Evolutionary conservation across 2,888 invertebrate species (phyloP).

Genomic region (Tachina grossa): DNA sequence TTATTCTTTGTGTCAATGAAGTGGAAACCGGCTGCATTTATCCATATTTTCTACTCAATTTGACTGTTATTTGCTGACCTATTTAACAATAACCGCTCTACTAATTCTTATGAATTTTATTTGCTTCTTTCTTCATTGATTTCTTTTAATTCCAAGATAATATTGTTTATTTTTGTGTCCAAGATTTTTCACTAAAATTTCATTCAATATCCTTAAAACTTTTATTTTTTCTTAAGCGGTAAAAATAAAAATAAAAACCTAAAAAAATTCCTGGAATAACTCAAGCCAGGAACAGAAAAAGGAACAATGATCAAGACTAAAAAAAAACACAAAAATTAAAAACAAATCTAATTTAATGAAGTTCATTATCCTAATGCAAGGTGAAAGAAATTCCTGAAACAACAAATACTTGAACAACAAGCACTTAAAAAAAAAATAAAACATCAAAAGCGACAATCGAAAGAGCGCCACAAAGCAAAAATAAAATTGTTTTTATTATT

Average conservation of each 20-base stretch:
- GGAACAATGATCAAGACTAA: slow-evolving; percentile 20
- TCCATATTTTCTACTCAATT: too few relatives aligned
- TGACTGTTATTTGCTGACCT: too few relatives aligned
- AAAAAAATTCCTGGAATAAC: slow-evolving; percentile 41
- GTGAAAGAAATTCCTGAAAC: slow-evolving; percentile 61
- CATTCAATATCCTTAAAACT: slow-evolving; percentile 14
- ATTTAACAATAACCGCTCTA: too few relatives aligned
- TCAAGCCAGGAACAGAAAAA: slow-evolving; percentile 13
- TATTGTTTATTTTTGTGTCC: neutral
- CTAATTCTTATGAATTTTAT: too few relatives aligned
- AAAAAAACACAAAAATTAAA: neutral
- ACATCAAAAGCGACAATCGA: slow-evolving; percentile 13
- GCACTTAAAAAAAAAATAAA: neutral
- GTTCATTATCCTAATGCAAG: slow-evolving; percentile 58
- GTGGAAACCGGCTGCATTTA: too few relatives aligned
- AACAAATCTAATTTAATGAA: slow-evolving; percentile 41
- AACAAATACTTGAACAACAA: neutral
- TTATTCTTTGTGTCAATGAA: too few relatives aligned
- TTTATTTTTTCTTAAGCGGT: neutral
- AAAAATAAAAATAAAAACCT: slow-evolving; percentile 16
- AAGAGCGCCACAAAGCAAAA: slow-evolving; percentile 47
- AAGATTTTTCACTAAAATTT: neutral
- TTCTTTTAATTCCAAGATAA: too few relatives aligned
- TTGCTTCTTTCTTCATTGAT: too few relatives aligned
- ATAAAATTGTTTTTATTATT: slow-evolving; percentile 20